Evolutionary conservation across 2,888 invertebrate species (phyloP).

Genomic region (Aspidapion aeneum): DNA sequence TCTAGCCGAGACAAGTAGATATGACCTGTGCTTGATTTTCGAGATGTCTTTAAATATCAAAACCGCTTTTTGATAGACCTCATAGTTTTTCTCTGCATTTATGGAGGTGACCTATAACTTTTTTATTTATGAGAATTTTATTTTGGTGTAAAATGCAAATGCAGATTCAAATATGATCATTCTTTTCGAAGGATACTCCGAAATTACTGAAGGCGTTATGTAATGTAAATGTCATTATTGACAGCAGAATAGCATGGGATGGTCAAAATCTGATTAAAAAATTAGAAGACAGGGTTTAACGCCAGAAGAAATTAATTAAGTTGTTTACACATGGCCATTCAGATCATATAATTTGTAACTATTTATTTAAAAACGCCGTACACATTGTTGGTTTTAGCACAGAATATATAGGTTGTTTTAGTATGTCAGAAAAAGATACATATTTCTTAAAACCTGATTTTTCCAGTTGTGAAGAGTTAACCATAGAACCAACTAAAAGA

Average conservation of each 20-base stretch:
- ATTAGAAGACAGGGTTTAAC: slow-evolving; percentile 56
- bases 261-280: slow-evolving; percentile 61
- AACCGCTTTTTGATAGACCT: too few relatives aligned
- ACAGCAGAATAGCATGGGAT: slow-evolving; percentile 96
- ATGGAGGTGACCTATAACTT: too few relatives aligned
- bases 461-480: slow-evolving; percentile 59
- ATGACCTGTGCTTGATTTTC: too few relatives aligned
- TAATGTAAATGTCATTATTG: slow-evolving; percentile 76
- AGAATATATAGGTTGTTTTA: too few relatives aligned
- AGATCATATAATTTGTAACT: slow-evolving; percentile 92
- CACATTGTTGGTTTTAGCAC: slow-evolving; percentile 76
- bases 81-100: too few relatives aligned
- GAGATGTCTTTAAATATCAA: too few relatives aligned
- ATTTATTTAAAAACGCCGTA: slow-evolving; percentile 78
- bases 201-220: slow-evolving; percentile 55
- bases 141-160: too few relatives aligned
- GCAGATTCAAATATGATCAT: slow-evolving; percentile 42
- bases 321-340: slow-evolving; percentile 89
- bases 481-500: slow-evolving; percentile 62
- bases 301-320: slow-evolving; percentile 65
- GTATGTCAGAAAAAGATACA: slow-evolving; percentile 58
- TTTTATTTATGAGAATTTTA: too few relatives aligned
- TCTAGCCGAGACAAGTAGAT: too few relatives aligned
- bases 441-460: slow-evolving; percentile 68
- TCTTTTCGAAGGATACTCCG: slow-evolving; percentile 70